Base-by-base conservation (phyloP, 2,888 invertebrate species). In the Phyllotreta cruciferae region DNA sequence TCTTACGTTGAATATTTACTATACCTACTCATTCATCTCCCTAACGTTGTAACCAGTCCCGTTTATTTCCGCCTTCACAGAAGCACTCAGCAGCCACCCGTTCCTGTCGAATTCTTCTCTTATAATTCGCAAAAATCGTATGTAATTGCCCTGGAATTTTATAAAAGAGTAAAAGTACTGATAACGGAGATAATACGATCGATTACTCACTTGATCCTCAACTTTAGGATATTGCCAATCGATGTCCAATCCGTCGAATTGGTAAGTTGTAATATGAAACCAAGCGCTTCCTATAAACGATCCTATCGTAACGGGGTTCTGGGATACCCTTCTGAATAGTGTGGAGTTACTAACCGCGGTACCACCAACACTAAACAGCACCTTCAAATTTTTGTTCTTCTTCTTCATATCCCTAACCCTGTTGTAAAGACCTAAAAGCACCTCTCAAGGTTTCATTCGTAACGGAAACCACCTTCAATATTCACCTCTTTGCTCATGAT, bases 221-320 rank as follows among this genome's bases (percentile, higher is more conserved):
- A 34, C 24, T 49, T 66, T 57, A 10, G 75, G 75, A 64, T 67
- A 71, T 56, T 74, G 71, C 75, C 74, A 75, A 61, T 75, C 75
- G 6, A 75, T 66, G 52, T 75, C 71, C 6, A 75, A 56, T 8
- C 75, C 75, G 56, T 75, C 74, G 54, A 70, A 75, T 53, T 73
- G 67, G 50, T 73, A 74, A 6, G 67, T 69, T 44, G 66, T 60
- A 4, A 70, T 57, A 36, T 73, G 70, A 6, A 71, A 67, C 6
- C 64, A 67, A 7, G 73, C 69, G 55, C 73, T 73, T n/a, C 70
- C 63, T n/a, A 72, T 66, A 58, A 75, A 71, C 14, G 66, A 63
- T 24, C 66, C 63, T 6, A 71, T 66, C 58, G 71, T 74, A 0
- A 24, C 37, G 3, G 72, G 53, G 60, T 71, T 64, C 10, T 66